phyloP scores from a whole-genome alignment of 2,888 invertebrate species.

The Drosophila mulleri region DNA sequence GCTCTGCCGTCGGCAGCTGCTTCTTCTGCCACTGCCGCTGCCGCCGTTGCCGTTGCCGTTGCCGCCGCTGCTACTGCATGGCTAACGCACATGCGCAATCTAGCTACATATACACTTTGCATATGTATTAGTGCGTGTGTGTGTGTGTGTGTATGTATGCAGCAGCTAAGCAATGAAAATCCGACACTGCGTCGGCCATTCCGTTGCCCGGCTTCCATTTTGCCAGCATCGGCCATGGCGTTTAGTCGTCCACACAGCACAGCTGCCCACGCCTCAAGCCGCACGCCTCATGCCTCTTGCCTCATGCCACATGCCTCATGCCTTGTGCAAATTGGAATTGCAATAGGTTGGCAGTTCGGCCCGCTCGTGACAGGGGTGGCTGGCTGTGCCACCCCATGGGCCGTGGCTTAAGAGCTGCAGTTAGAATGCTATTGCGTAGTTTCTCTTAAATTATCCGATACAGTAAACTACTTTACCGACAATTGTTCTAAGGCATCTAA shows the following conservation, averaged over 20 bases:
- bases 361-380: background rate
- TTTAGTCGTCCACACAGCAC: slow-evolving; percentile 57
- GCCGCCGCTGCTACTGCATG: slow-evolving; percentile 4
- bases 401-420: slow-evolving; percentile 47
- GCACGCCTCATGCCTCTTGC: slow-evolving; percentile 23
- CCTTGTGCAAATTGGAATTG: slow-evolving; percentile 20
- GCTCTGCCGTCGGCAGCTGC: slow-evolving; percentile 67
- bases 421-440: slow-evolving; percentile 37
- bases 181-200: slow-evolving; percentile 62
- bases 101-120: slow-evolving; percentile 27
- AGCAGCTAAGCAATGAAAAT: slow-evolving; percentile 63
- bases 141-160: slow-evolving; percentile 30
- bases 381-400: slow-evolving; percentile 31
- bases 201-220: slow-evolving; percentile 69
- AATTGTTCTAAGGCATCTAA: slow-evolving; percentile 36
- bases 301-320: slow-evolving; percentile 5
- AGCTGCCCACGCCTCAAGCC: slow-evolving; percentile 54
- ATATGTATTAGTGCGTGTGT: slow-evolving; percentile 31
- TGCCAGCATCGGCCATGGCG: slow-evolving; percentile 74
- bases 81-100: slow-evolving; percentile 62
- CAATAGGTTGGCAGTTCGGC: slow-evolving; percentile 59
- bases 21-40: slow-evolving; percentile 9
- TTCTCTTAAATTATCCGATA: slow-evolving; percentile 76
- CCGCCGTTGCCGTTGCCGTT: background rate
- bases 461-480: slow-evolving; percentile 71